Conservation (phyloP, 1,140 invertebrate species). For the Drosophila miranda region DNA sequence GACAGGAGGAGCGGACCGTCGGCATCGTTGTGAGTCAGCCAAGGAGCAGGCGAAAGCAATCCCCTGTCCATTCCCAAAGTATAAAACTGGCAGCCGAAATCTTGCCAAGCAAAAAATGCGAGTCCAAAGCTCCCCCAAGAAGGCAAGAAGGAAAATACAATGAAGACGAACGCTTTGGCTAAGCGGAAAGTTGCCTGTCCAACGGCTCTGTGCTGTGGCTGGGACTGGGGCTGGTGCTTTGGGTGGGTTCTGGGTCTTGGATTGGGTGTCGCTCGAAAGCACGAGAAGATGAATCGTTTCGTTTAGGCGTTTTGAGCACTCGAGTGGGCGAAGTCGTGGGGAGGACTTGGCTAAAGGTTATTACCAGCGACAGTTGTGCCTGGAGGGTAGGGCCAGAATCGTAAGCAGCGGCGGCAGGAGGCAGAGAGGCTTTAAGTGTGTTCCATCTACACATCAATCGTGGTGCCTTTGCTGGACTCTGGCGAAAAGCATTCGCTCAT, state of each 20-base stretch:
- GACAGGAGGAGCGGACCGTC: constrained; percentile 17
- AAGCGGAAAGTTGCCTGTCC: constrained; percentile 58
- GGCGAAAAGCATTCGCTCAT: constrained; percentile 46
- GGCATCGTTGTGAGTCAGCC: constrained; percentile 47
- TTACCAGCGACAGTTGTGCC: constrained; percentile 24
- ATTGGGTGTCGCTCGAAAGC: constrained; percentile 56
- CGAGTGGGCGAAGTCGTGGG: constrained; percentile 59
- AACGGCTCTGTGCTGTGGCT: neutral
- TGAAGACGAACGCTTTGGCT: constrained; percentile 66
- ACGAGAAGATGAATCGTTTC: constrained; percentile 77
- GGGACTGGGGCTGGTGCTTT: constrained; percentile 1
- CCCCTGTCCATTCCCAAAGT: constrained; percentile 32
- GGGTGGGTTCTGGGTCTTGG: constrained; percentile 24
- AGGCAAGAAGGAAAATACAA: constrained; percentile 45
- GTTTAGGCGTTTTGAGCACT: constrained; percentile 76
- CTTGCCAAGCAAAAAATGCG: constrained; percentile 38
- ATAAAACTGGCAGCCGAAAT: constrained; percentile 57
- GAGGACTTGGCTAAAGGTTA: constrained; percentile 47
- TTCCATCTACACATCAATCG: constrained; percentile 71
- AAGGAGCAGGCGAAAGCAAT: constrained; percentile 40
- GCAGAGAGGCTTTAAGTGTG: constrained; percentile 29
- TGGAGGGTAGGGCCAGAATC: neutral
- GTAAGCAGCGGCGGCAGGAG: constrained; percentile 5
- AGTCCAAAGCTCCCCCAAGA: constrained; percentile 23
- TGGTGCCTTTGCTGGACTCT: constrained; percentile 49